Evolutionary conservation across 2,113 vertebrate genomes (phyloP).

Genomic region (Anas platyrhynchos): DNA sequence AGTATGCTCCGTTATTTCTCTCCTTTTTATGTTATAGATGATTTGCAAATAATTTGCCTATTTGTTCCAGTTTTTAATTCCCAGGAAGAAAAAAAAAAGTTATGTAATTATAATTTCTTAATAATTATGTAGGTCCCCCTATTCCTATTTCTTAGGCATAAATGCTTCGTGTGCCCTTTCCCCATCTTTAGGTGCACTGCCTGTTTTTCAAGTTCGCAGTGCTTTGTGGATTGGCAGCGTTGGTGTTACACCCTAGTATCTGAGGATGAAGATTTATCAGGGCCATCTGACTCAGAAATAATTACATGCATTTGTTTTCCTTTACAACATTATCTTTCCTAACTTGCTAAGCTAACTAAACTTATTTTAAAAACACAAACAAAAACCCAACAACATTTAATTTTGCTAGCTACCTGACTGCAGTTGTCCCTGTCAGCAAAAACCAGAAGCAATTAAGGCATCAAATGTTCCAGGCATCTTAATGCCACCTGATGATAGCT

Average conservation of each 20-base stretch:
- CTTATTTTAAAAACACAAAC: background rate
- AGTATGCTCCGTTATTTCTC: background rate
- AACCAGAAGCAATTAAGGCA: background rate
- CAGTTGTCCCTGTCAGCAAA: background rate
- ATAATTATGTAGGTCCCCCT: background rate
- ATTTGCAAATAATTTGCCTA: conserved; percentile 20
- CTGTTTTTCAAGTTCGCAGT: background rate
- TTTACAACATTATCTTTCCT: background rate
- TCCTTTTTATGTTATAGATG: conserved; percentile 1
- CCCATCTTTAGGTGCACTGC: background rate
- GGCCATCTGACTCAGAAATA: background rate
- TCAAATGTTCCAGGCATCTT: background rate
- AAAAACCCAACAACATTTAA: background rate
- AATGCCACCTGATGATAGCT: background rate
- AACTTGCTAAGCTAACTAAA: background rate
- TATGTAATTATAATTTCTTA: background rate
- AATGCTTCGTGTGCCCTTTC: conserved; percentile 14
- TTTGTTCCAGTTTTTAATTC: background rate
- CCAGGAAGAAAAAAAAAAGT: background rate
- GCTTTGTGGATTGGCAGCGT: background rate
- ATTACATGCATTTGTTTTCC: background rate
- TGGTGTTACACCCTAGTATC: background rate
- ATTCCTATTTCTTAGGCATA: background rate
- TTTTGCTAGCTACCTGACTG: background rate
- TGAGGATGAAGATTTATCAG: background rate